Evolutionary conservation across 2,113 vertebrate species (phyloP).

Genomic region (Procapra przewalskii): DNA sequence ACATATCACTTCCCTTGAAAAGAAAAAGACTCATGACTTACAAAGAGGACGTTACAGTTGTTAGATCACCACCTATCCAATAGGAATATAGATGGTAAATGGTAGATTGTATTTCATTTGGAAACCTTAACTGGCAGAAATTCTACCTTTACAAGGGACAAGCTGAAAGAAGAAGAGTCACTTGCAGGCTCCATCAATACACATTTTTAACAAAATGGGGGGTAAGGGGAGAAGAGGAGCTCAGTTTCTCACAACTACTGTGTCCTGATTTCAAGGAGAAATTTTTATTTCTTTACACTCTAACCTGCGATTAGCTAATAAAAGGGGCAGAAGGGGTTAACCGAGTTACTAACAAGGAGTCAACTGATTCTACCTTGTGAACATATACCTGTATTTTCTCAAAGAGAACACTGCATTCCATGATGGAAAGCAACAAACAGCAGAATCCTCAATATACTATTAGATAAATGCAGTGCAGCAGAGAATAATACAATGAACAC

Average conservation of each 20-base stretch:
- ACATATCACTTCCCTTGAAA: not conserved
- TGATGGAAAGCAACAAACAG: not conserved
- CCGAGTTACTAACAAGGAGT: not conserved
- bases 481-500: not conserved
- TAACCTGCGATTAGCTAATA: not conserved
- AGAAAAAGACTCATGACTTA: not conserved
- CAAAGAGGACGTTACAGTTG: not conserved
- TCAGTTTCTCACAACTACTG: not conserved
- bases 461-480: not conserved
- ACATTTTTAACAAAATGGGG: not conserved
- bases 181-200: not conserved
- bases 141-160: slow-evolving; percentile 15
- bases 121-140: slow-evolving; percentile 44
- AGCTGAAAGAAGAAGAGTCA: slow-evolving; percentile 7
- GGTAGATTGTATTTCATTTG: slow-evolving; percentile 7
- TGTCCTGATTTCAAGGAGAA: not conserved
- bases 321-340: not conserved
- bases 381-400: not conserved
- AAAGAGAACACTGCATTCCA: not conserved
- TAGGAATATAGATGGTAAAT: not conserved
- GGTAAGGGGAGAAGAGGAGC: not conserved
- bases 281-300: not conserved
- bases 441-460: not conserved
- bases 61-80: not conserved
- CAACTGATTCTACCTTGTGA: not conserved